Percentiles rank a stretch among this genome's conserved stretches.
phyloP scores from a whole-genome alignment of 1,140 invertebrate species.

The Polyergus mexicanus region DNA sequence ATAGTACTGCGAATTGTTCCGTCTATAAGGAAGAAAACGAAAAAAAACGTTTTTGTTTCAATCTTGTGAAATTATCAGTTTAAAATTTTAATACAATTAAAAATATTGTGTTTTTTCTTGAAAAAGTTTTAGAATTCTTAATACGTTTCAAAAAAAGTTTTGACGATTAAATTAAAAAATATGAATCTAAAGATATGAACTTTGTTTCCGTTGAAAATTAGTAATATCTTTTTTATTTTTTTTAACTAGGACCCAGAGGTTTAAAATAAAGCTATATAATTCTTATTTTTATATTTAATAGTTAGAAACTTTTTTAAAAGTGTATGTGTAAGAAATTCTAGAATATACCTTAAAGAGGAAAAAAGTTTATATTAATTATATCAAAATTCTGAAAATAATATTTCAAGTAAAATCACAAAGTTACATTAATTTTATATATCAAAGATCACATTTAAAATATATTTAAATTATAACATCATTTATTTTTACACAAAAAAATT shows the following conservation, averaged over 20 bases:
- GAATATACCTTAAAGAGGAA: not conserved
- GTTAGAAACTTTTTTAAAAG: not conserved
- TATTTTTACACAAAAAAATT: not conserved
- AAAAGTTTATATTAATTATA: not conserved
- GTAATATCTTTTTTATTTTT: not conserved
- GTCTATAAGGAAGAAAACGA: constrained; percentile 89
- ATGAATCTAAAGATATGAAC: no score
- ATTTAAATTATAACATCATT: not conserved
- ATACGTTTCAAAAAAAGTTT: not conserved
- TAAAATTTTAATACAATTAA: not conserved
- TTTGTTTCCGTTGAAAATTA: not conserved
- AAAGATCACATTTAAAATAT: not conserved
- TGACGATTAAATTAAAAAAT: not conserved
- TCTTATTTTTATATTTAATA: not conserved
- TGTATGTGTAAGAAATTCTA: not conserved
- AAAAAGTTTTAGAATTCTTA: not conserved
- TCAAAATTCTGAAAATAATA: not conserved
- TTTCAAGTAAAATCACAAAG: not conserved
- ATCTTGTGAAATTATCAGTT: not conserved
- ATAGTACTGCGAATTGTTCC: constrained; percentile 95
- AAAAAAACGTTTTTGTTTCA: not conserved
- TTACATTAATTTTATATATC: no score
- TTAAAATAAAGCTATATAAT: not conserved
- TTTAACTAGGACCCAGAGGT: not conserved
- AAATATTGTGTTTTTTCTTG: not conserved